These are phyloP conservation scores for Apodemus sylvaticus DNA, from an alignment of 2,113 vertebrate genomes.

Conservation along the genomic window DNA sequence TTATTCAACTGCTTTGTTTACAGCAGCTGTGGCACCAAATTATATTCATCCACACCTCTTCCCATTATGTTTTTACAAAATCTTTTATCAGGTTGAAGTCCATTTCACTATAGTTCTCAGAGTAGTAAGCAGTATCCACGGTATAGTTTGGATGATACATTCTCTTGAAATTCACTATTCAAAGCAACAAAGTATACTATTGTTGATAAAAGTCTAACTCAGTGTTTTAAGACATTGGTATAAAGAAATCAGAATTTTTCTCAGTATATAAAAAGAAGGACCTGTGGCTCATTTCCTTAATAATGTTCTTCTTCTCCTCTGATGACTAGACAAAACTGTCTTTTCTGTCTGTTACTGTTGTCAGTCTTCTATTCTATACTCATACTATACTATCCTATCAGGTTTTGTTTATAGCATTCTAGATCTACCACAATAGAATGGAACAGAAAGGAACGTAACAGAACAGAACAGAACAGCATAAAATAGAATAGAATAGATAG, in stretches of 20 bases:
- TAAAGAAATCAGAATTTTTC: not conserved
- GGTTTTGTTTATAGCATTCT: not conserved
- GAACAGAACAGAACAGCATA: no score
- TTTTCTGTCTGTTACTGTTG: not conserved
- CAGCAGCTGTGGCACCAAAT: not conserved
- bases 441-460: no score
- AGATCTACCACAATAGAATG: not conserved
- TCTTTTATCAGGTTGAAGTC: not conserved
- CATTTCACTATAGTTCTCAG: not conserved
- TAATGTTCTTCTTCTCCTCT: not conserved
- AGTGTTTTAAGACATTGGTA: not conserved
- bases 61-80: not conserved
- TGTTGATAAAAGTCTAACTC: not conserved
- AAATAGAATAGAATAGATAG: no score
- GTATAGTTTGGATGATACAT: not conserved
- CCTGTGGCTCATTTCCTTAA: not conserved
- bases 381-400: not conserved
- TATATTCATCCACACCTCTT: not conserved
- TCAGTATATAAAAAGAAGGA: not conserved
- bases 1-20: not conserved
- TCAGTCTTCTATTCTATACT: not conserved
- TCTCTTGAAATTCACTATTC: not conserved
- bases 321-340: not conserved
- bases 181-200: not conserved
- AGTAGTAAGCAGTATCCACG: not conserved